A percentile compares a stretch with the other conserved stretches of the same genome.
These are phyloP conservation scores for Adoxophyes honmai DNA, from an alignment of 1,140 invertebrate species.

Conservation along the genomic window DNA sequence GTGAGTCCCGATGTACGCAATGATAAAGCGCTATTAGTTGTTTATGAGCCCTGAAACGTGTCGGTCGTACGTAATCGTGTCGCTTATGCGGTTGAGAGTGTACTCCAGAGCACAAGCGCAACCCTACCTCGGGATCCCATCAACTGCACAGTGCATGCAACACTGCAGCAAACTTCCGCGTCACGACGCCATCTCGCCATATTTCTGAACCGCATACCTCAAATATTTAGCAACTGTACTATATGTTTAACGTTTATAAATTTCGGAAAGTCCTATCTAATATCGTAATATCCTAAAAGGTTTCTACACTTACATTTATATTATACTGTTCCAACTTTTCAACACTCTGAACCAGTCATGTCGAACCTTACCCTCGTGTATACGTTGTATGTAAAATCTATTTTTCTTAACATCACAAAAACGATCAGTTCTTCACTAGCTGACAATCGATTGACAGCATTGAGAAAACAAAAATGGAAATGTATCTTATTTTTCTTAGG, in stretches of 20 bases:
- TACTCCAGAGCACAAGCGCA: neutral
- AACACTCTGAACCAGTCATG: slow-evolving; percentile 25
- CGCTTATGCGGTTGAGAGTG: neutral
- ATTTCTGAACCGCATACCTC: slow-evolving; percentile 26
- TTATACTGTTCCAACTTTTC: slow-evolving; percentile 20
- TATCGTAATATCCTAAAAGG: slow-evolving; percentile 31
- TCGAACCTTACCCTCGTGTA: slow-evolving; percentile 8
- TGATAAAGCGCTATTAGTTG: too few species aligned
- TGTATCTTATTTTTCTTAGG: too few species aligned
- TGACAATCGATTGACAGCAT: neutral
- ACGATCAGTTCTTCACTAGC: slow-evolving; percentile 13
- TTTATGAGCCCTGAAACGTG: too few species aligned
- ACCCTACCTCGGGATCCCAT: neutral
- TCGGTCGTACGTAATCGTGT: neutral
- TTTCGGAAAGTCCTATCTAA: slow-evolving; percentile 74
- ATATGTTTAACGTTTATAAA: slow-evolving; percentile 71
- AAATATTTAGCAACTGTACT: slow-evolving; percentile 47
- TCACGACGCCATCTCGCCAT: slow-evolving; percentile 1
- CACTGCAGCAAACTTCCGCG: neutral
- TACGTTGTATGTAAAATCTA: slow-evolving; percentile 10
- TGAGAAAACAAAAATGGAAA: neutral
- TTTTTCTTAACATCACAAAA: slow-evolving; percentile 14
- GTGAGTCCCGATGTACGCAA: too few species aligned
- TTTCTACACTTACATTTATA: slow-evolving; percentile 22
- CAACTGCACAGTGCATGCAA: neutral